Evolutionary conservation across 1,140 invertebrate species (phyloP).

Genomic region (Stegodyphus dumicola): DNA sequence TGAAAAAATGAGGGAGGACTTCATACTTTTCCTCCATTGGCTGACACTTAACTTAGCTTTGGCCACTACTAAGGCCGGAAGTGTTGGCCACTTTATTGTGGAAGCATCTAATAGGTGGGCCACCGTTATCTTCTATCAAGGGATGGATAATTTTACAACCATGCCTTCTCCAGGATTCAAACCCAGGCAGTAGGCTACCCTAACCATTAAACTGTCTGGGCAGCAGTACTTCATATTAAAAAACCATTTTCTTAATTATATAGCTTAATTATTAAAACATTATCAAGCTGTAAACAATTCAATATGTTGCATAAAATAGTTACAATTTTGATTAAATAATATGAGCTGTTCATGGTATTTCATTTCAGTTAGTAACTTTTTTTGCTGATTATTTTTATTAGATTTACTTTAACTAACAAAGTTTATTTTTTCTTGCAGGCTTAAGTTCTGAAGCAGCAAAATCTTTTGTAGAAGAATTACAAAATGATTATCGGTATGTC

Average conservation of each 20-base stretch:
- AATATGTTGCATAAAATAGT: neutral
- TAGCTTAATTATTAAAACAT: neutral
- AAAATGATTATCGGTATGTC: constrained; percentile 9
- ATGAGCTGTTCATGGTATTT: neutral
- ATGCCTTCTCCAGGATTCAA: neutral
- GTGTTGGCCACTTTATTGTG: too few relatives aligned
- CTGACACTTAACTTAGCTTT: neutral
- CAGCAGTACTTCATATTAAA: neutral
- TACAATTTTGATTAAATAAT: neutral
- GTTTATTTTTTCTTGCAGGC: neutral
- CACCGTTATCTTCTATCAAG: neutral
- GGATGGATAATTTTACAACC: neutral
- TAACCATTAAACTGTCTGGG: neutral
- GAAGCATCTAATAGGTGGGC: too few relatives aligned
- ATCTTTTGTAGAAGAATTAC: constrained; percentile 17
- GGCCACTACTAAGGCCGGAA: too few relatives aligned
- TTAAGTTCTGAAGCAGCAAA: constrained; percentile 7
- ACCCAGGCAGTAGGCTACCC: neutral
- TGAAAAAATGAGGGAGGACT: neutral
- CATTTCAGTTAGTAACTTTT: neutral
- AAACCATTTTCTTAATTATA: neutral
- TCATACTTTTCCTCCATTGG: neutral
- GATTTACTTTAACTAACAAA: too few relatives aligned
- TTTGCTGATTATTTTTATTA: too few relatives aligned
- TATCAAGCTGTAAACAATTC: neutral